Evolutionary conservation across 2,888 invertebrate species (phyloP).

Genomic region (Trisateles emortualis): DNA sequence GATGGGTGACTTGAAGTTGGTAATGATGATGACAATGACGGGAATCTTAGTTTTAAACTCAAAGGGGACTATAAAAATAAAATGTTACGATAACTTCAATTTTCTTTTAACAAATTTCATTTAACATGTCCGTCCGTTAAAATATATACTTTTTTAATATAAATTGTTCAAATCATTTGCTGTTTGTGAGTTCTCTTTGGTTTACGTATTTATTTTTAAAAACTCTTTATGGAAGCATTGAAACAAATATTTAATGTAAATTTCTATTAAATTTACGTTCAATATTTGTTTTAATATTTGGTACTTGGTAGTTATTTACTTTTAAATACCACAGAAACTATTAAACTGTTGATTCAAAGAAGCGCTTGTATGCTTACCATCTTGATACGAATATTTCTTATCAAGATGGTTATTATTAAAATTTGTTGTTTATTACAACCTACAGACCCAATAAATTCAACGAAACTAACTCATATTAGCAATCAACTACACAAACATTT

Average conservation of each 20-base stretch:
- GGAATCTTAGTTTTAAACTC: not conserved
- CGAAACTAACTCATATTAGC: not conserved
- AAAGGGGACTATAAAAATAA: not conserved
- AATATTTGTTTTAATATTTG: too few species aligned
- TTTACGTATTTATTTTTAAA: not conserved
- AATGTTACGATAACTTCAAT: constrained; percentile 1
- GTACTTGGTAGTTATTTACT: too few species aligned
- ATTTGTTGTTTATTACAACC: too few species aligned
- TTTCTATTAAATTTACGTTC: too few species aligned
- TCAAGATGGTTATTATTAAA: too few species aligned
- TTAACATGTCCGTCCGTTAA: not conserved
- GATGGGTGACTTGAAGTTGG: not conserved
- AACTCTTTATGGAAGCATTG: not conserved
- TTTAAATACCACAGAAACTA: too few species aligned
- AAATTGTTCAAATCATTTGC: not conserved
- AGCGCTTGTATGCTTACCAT: too few species aligned
- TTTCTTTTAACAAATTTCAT: constrained; percentile 1
- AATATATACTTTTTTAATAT: constrained; percentile 3
- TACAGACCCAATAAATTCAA: not conserved
- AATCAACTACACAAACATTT: constrained; percentile 17
- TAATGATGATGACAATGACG: constrained; percentile 1
- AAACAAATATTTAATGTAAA: not conserved
- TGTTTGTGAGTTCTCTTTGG: not conserved
- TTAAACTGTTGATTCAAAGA: too few species aligned
- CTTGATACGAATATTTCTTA: too few species aligned